phyloP scores from a whole-genome alignment of 2,797 vertebrate species.

The Capromys pilorides region DNA sequence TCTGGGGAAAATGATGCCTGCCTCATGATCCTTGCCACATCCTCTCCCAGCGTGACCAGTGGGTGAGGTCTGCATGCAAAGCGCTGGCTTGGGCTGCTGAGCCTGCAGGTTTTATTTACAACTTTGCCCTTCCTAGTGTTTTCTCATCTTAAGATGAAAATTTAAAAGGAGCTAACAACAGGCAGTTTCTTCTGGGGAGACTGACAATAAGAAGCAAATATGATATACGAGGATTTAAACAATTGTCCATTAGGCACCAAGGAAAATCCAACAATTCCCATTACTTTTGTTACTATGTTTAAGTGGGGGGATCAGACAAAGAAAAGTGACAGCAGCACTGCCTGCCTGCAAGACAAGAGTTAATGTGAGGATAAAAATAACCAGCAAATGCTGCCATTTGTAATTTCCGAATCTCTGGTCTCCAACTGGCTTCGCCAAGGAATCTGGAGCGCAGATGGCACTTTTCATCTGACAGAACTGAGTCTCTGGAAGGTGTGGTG shows the following conservation, averaged over 20 bases:
- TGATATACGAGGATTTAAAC: background rate
- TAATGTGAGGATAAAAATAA: background rate
- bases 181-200: constrained; percentile 6
- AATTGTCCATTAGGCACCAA: background rate
- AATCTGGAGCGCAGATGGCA: constrained; percentile 40
- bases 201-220: background rate
- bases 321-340: background rate
- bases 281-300: background rate
- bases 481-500: background rate
- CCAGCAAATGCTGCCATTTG: background rate
- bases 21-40: background rate
- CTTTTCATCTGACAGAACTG: background rate
- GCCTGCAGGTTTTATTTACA: background rate
- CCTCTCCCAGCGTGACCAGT: accelerated
- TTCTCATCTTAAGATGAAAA: constrained; percentile 44
- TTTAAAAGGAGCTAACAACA: background rate
- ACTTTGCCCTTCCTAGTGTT: background rate
- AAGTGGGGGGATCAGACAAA: background rate
- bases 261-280: background rate
- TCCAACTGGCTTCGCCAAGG: background rate
- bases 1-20: background rate
- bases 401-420: background rate
- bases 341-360: background rate
- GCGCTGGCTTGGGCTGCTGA: background rate
- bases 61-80: background rate